A percentile compares a stretch with the other conserved stretches of the same genome.
These are phyloP conservation scores for Agrotis clavis DNA, from an alignment of 2,888 invertebrate species.

Conservation along the genomic window DNA sequence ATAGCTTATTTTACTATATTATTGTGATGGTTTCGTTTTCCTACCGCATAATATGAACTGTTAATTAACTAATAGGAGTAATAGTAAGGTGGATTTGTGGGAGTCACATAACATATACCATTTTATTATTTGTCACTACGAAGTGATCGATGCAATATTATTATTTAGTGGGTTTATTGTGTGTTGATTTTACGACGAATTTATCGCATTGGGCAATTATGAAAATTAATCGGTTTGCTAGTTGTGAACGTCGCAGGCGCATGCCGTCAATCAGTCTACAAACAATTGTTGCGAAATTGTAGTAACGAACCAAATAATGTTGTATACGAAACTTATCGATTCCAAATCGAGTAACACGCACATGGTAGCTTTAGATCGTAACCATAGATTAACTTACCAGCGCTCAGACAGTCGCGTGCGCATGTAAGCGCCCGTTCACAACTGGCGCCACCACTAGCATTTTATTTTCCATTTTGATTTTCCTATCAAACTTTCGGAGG, in stretches of 20 bases:
- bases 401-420: slow-evolving; percentile 24
- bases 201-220: slow-evolving; percentile 86
- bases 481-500: slow-evolving; percentile 91
- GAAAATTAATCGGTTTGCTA: slow-evolving; percentile 78
- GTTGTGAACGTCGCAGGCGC: slow-evolving; percentile 66
- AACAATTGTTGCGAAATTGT: slow-evolving; percentile 20
- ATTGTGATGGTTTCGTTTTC: slow-evolving; percentile 90
- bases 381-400: slow-evolving; percentile 29
- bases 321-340: slow-evolving; percentile 61
- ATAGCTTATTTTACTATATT: slow-evolving; percentile 89
- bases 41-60: slow-evolving; percentile 88
- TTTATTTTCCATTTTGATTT: slow-evolving; percentile 85
- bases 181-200: slow-evolving; percentile 80
- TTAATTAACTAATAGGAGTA: slow-evolving; percentile 87
- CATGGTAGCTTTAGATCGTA: slow-evolving; percentile 34
- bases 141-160: slow-evolving; percentile 83
- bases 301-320: slow-evolving; percentile 58
- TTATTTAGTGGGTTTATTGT: slow-evolving; percentile 81
- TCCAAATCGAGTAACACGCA: slow-evolving; percentile 50
- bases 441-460: slow-evolving; percentile 72
- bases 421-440: slow-evolving; percentile 60
- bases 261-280: slow-evolving; percentile 14
- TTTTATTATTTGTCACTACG: slow-evolving; percentile 82
- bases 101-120: slow-evolving; percentile 87
- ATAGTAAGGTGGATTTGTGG: slow-evolving; percentile 83